Conservation (phyloP, 92 coral and sea anemone species). For the Ricordea florida region DNA sequence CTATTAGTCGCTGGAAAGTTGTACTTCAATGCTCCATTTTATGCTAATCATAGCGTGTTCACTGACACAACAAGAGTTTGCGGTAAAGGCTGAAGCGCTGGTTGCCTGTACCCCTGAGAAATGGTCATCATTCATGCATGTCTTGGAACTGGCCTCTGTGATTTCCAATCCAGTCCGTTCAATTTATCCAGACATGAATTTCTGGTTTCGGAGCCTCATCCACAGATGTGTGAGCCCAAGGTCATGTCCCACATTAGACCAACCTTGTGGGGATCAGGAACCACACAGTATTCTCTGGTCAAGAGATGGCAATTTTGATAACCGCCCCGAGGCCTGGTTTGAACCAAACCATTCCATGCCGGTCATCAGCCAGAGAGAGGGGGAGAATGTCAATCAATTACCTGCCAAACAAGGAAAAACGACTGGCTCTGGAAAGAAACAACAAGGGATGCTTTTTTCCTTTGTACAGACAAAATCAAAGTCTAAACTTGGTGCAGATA, state of each 20-base stretch:
- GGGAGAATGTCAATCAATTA: not conserved
- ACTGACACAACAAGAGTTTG: not conserved
- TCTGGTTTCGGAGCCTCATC: not conserved
- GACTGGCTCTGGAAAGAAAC: not conserved
- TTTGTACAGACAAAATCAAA: not conserved
- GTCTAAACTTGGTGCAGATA: not conserved
- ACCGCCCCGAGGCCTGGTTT: conserved; percentile 12
- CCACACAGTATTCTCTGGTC: conserved; percentile 2
- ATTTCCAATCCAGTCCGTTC: conserved; percentile 6
- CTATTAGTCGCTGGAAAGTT: conserved; percentile 41
- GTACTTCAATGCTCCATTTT: conserved; percentile 19
- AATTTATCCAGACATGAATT: conserved; percentile 7
- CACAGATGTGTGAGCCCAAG: conserved; percentile 11
- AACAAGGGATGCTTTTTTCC: no score
- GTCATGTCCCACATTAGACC: not conserved
- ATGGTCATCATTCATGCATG: conserved; percentile 6
- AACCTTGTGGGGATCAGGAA: not conserved
- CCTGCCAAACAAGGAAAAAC: not conserved
- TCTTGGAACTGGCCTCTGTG: conserved; percentile 13
- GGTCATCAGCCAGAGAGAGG: not conserved
- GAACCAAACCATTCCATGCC: conserved; percentile 10
- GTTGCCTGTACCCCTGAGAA: not conserved
- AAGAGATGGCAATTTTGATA: conserved; percentile 23
- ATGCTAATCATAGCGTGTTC: conserved; percentile 31
- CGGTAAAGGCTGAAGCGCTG: not conserved